phyloP scores from a whole-genome alignment of 1,140 invertebrate species.

The Eueides isabella region DNA sequence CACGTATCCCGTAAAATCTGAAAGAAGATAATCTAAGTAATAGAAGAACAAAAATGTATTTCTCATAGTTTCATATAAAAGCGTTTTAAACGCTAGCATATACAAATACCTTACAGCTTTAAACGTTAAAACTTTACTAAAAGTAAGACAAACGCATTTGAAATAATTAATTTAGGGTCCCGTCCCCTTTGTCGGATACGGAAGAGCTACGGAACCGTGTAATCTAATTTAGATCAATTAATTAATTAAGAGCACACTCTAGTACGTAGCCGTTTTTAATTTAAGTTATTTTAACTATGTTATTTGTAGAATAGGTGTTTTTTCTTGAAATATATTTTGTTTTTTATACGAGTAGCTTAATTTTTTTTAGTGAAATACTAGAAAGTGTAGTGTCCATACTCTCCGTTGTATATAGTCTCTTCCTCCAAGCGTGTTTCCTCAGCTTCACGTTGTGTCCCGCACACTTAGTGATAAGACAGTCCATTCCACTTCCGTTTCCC shows the following conservation, averaged over 20 bases:
- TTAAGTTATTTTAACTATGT: constrained; percentile 1
- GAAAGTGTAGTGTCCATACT: not conserved
- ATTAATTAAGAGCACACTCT: constrained; percentile 40
- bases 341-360: no score
- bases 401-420: no score
- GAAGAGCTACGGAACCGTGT: constrained; percentile 41
- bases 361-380: not conserved
- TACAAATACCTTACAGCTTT: not conserved
- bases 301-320: not conserved
- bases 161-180: constrained; percentile 50
- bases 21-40: no score
- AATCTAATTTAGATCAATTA: constrained; percentile 52
- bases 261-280: not conserved
- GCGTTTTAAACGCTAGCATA: constrained; percentile 8
- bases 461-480: no score
- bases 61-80: no score
- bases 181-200: constrained; percentile 34
- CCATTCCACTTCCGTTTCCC: no score
- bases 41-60: no score
- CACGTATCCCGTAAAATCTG: no score
- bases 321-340: not conserved
- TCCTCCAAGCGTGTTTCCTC: no score
- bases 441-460: no score
- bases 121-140: constrained; percentile 39
- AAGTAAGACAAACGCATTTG: constrained; percentile 46